Conservation (phyloP, 2,888 invertebrate genomes). For the Ophion costatus region DNA sequence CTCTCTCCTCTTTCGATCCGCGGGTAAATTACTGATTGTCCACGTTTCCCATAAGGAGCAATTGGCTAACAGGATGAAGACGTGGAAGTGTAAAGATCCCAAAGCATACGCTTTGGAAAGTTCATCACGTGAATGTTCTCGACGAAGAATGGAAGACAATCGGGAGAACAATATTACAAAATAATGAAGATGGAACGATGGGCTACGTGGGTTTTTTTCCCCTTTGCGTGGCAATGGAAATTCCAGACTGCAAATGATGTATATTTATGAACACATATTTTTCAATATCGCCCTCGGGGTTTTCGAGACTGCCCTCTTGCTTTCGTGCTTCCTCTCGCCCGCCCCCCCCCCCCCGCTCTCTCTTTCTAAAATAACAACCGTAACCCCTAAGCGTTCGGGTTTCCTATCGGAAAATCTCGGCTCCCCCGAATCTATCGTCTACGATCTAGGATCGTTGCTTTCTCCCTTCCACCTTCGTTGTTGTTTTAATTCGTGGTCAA, state of each 20-base stretch:
- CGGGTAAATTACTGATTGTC: too few species aligned
- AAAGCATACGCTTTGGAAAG: too few species aligned
- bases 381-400: constrained; percentile 7
- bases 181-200: too few species aligned
- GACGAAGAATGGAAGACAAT: too few species aligned
- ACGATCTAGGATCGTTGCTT: constrained; percentile 55
- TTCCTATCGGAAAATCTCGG: constrained; percentile 50
- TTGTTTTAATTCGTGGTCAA: constrained; percentile 52
- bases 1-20: too few species aligned
- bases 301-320: neutral
- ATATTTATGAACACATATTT: neutral
- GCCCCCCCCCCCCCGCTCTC: neutral
- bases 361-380: neutral
- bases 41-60: too few species aligned
- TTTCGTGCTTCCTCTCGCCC: neutral
- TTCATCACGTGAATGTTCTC: too few species aligned
- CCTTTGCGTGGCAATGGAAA: neutral
- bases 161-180: too few species aligned
- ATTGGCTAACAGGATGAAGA: too few species aligned
- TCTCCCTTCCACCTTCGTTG: neutral
- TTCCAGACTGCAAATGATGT: neutral
- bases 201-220: too few species aligned
- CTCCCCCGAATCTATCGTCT: constrained; percentile 56
- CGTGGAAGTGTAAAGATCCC: too few species aligned
- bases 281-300: constrained; percentile 8